Evolutionary conservation across 2,888 invertebrate genomes (phyloP).

Genomic region (Polietes domitor): DNA sequence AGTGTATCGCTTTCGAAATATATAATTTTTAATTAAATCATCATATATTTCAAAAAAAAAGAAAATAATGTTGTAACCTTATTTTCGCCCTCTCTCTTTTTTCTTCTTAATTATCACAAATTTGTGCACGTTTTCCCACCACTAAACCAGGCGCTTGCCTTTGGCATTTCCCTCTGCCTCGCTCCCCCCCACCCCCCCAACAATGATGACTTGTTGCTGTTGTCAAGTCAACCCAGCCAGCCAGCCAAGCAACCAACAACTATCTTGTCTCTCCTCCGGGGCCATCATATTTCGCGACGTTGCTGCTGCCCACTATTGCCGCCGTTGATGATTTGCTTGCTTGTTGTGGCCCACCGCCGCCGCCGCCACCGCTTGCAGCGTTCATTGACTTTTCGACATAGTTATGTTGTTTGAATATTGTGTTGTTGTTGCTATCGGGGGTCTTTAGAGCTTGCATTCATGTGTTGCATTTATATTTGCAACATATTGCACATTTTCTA

Average conservation of each 20-base stretch:
- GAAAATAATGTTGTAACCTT: conserved; percentile 8
- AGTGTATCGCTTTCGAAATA: background rate
- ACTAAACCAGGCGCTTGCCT: too few relatives aligned
- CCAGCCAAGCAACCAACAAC: too few relatives aligned
- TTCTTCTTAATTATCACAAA: conserved; percentile 26
- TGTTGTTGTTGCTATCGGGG: conserved; percentile 30
- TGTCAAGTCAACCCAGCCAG: conserved; percentile 19
- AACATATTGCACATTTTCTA: conserved; percentile 53
- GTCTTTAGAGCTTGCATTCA: conserved; percentile 13
- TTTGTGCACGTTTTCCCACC: conserved; percentile 34
- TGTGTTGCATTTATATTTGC: conserved; percentile 36
- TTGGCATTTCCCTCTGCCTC: background rate
- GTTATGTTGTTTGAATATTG: conserved; percentile 54
- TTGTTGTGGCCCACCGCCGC: background rate
- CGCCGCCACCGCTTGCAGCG: conserved; percentile 60
- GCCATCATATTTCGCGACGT: conserved; percentile 33
- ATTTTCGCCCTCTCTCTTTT: background rate
- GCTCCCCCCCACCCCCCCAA: too few relatives aligned
- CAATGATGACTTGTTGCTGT: conserved; percentile 27
- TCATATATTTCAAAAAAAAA: background rate
- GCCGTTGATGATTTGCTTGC: too few relatives aligned
- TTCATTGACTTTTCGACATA: conserved; percentile 73
- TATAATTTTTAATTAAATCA: background rate
- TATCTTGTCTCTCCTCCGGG: conserved; percentile 19
- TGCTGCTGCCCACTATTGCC: conserved; percentile 52